These are phyloP conservation scores for Apamea crenata DNA, from an alignment of 2,888 invertebrate genomes.

Conservation along the genomic window DNA sequence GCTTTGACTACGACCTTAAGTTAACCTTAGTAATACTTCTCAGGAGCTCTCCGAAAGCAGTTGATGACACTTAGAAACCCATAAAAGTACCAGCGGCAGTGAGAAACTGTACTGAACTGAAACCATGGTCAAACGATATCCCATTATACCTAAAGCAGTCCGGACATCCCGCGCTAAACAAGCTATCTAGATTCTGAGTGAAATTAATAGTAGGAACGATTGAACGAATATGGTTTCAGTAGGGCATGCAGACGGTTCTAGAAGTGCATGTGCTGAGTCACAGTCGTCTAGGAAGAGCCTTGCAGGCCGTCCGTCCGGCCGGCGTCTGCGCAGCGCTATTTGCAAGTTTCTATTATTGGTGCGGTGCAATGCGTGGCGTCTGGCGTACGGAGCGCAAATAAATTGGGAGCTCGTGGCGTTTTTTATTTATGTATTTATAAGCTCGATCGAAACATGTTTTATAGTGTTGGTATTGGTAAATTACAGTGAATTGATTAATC, in stretches of 20 bases:
- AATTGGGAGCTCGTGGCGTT: conserved; percentile 10
- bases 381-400: conserved; percentile 57
- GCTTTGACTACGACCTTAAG: background rate
- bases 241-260: conserved; percentile 55
- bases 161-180: conserved; percentile 44
- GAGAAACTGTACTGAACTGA: background rate
- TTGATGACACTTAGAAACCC: conserved; percentile 4
- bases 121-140: conserved; percentile 31
- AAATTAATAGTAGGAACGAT: conserved; percentile 42
- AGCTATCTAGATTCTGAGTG: conserved; percentile 44
- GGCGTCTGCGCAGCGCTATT: conserved; percentile 65
- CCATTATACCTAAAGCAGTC: conserved; percentile 21
- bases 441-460: background rate
- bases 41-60: conserved; percentile 11
- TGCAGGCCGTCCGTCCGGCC: conserved; percentile 66
- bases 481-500: background rate
- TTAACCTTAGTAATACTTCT: background rate
- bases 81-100: conserved; percentile 3
- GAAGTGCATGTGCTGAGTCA: conserved; percentile 65
- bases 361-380: conserved; percentile 54
- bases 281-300: conserved; percentile 70
- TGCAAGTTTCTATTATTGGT: conserved; percentile 69
- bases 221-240: conserved; percentile 55
- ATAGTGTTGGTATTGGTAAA: conserved; percentile 11
- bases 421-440: background rate